A percentile compares a stretch with the other conserved stretches of the same genome.
These are phyloP conservation scores for Brachymystax lenok DNA, from an alignment of 2,797 vertebrate species.

Conservation along the genomic window DNA sequence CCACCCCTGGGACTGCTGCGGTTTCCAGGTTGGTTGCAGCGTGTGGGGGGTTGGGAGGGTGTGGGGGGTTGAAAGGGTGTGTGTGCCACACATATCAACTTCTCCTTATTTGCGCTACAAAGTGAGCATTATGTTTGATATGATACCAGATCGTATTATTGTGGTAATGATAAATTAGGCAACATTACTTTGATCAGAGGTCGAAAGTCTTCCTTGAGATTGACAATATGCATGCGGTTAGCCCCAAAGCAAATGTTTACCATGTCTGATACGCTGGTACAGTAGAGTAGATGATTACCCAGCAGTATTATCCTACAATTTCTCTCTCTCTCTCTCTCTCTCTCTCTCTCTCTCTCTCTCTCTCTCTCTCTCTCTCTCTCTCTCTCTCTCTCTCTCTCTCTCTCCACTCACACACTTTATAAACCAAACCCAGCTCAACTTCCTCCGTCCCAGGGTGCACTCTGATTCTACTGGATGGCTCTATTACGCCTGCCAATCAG, in stretches of 20 bases:
- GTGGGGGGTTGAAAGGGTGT: background rate
- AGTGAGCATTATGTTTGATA: conserved; percentile 28
- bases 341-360: no score
- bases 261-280: conserved; percentile 36
- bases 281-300: no score
- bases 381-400: conserved; percentile 12
- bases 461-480: conserved; percentile 57
- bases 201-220: no score
- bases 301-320: background rate
- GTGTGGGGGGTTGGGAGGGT: background rate
- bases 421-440: conserved; percentile 21
- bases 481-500: conserved; percentile 67
- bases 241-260: conserved; percentile 30
- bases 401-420: no score
- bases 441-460: conserved; percentile 48
- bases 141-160: conserved; percentile 51
- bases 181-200: no score
- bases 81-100: background rate
- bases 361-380: conserved; percentile 46
- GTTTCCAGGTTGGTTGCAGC: conserved; percentile 54
- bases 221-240: conserved; percentile 29
- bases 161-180: conserved; percentile 54
- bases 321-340: no score
- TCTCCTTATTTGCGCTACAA: background rate
- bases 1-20: conserved; percentile 64